Evolutionary conservation across 2,888 invertebrate genomes (phyloP).

Genomic region (Dendrolimus houi): DNA sequence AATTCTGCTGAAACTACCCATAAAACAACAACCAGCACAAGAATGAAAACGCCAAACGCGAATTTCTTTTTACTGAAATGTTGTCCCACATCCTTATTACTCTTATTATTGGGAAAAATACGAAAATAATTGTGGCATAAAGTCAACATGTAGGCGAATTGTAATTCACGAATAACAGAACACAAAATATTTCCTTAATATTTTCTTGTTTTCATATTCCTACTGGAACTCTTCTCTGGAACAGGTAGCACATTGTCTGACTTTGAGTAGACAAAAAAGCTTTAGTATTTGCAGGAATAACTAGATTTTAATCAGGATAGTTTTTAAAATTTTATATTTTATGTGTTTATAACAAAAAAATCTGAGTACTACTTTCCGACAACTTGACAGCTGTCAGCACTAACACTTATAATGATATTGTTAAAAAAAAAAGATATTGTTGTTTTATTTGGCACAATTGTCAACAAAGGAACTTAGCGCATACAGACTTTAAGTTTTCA

Average conservation of each 20-base stretch:
- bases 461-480: too few species aligned
- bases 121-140: conserved; percentile 70
- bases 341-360: too few species aligned
- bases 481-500: too few species aligned
- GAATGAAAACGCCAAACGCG: conserved; percentile 88
- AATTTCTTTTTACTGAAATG: conserved; percentile 69
- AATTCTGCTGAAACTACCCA: conserved; percentile 98
- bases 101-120: conserved; percentile 53
- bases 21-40: conserved; percentile 93
- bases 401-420: too few species aligned
- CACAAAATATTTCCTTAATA: background rate
- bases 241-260: background rate
- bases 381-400: too few species aligned
- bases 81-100: conserved; percentile 51
- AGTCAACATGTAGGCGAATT: conserved; percentile 63
- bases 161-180: conserved; percentile 4
- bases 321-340: too few species aligned
- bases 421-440: too few species aligned
- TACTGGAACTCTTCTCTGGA: background rate
- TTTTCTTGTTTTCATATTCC: background rate
- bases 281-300: too few species aligned
- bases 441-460: too few species aligned
- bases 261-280: too few species aligned
- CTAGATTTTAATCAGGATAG: too few species aligned
- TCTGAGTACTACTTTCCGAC: too few species aligned